Base-by-base conservation (phyloP, 2,888 invertebrate species). In the Drosophila seclusa region DNA sequence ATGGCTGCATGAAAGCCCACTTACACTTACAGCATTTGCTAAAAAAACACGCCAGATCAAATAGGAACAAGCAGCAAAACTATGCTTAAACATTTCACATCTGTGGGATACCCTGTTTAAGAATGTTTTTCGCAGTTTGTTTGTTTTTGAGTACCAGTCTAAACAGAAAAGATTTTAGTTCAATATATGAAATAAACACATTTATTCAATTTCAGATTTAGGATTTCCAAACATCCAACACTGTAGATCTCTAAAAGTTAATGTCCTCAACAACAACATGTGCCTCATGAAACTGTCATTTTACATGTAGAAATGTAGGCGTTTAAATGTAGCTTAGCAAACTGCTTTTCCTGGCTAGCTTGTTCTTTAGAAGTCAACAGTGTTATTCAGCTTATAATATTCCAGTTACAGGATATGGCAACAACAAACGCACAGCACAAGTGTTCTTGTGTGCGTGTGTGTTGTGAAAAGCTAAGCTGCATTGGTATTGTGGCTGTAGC, bases 1-100 rank as follows among this genome's bases (percentile, higher is more conserved):
- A 83, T 83, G 82, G 82, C 80, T 80, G 77, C 88, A 78, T 80
- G 73, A 88, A 87, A 84, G 78, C 88, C 88, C 88, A 84, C 86
- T 88, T 88, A 80, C 75, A 70, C 73, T 85, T 73, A 69, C 66
- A 68, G 54, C 67, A 80, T 80, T 80, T 77, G 79, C 73, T 71
- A 68, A 76, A 77, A 80, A 77, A 81, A 81, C 78, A 80, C 55
- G 66, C 65, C 62, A 68, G 64, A 57, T 80, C 60, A 63, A 81
- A 81, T 65, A 70, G 62, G 67, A 68, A 49, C 62, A 80, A 55
- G 62, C 53, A 2, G 31, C 10, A 45, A 57, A 31, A 34, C 29
- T 42, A 21, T 4, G 10, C 48, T 58, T 21, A 31, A 27, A 32
- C 59, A 13, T 42, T 27, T 31, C 34, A 4, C 38, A 49, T 42